Percentiles rank a stretch among this genome's conserved stretches.
Evolutionary conservation across 2,888 invertebrate species (phyloP).

Genomic region (Helicoverpa assulta): DNA sequence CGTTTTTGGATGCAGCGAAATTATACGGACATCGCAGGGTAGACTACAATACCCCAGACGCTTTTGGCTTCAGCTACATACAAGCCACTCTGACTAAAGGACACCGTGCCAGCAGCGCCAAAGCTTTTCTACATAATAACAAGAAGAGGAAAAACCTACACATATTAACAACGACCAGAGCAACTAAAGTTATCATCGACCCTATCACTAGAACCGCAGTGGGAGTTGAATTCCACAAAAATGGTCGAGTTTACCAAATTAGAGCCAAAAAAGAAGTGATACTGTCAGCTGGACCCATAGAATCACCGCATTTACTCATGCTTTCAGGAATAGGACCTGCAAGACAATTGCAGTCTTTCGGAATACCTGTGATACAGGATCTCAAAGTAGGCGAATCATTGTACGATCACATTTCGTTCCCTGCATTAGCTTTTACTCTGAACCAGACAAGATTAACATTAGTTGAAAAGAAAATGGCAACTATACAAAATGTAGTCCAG

Average conservation of each 20-base stretch:
- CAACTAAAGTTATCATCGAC: slow-evolving; percentile 90
- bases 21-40: slow-evolving; percentile 91
- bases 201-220: slow-evolving; percentile 84
- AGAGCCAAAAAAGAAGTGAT: slow-evolving; percentile 89
- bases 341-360: slow-evolving; percentile 89
- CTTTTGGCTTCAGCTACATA: slow-evolving; percentile 90
- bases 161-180: slow-evolving; percentile 88
- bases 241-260: slow-evolving; percentile 84
- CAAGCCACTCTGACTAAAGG: slow-evolving; percentile 87
- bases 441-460: slow-evolving; percentile 82
- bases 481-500: slow-evolving; percentile 76
- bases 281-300: slow-evolving; percentile 93
- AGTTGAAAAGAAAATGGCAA: slow-evolving; percentile 73
- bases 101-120: slow-evolving; percentile 88
- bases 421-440: slow-evolving; percentile 88
- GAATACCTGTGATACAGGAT: slow-evolving; percentile 91
- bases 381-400: slow-evolving; percentile 92
- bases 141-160: slow-evolving; percentile 90
- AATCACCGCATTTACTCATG: slow-evolving; percentile 94
- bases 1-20: slow-evolving; percentile 91
- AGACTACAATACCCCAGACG: slow-evolving; percentile 93
- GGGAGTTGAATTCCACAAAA: slow-evolving; percentile 80
- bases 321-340: slow-evolving; percentile 92
- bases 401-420: slow-evolving; percentile 92
- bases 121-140: slow-evolving; percentile 90